Evolutionary conservation across 1,140 invertebrate species (phyloP).

Genomic region (Brachionus manjavacas): DNA sequence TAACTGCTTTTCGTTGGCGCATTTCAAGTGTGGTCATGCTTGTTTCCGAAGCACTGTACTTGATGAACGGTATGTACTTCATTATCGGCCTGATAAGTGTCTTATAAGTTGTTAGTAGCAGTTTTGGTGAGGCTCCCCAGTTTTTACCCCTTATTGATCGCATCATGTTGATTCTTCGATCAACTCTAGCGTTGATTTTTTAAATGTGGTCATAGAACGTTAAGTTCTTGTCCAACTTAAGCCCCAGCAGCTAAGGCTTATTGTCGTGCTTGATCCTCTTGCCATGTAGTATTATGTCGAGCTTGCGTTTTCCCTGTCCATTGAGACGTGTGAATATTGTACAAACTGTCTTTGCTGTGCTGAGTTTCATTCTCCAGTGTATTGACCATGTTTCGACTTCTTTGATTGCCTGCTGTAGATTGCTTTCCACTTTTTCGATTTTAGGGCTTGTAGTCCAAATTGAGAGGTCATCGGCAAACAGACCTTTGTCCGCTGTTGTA

Average conservation of each 20-base stretch:
- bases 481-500: too few species aligned
- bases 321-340: too few species aligned
- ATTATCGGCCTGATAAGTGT: background rate
- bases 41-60: background rate
- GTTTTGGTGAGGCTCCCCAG: background rate
- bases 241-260: background rate
- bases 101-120: background rate
- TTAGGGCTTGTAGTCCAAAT: too few species aligned
- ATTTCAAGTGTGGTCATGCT: background rate
- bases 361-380: too few species aligned
- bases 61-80: background rate
- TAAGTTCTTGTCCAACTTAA: background rate
- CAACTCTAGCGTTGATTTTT: background rate
- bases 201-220: background rate
- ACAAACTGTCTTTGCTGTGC: too few species aligned
- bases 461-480: too few species aligned
- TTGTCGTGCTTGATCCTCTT: background rate
- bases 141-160: background rate
- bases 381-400: too few species aligned
- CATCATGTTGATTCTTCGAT: constrained; percentile 3
- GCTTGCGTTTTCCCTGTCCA: background rate
- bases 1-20: background rate
- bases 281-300: background rate
- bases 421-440: too few species aligned
- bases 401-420: too few species aligned